A percentile compares a stretch with the other conserved stretches of the same genome.
Evolutionary conservation across 2,888 invertebrate species (phyloP).

Genomic region (Horisme vitalbata): DNA sequence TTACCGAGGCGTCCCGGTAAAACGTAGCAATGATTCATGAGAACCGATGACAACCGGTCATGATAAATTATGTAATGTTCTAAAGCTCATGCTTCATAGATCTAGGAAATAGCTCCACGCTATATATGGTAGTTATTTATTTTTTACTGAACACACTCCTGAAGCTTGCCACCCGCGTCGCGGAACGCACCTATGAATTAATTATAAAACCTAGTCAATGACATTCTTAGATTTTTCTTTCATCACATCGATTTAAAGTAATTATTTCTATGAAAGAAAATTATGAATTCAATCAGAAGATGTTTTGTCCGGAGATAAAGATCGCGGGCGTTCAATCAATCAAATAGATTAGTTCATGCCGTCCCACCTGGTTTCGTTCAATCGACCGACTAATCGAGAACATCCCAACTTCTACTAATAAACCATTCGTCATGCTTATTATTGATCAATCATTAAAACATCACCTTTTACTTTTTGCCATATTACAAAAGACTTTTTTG

Average conservation of each 20-base stretch:
- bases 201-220: conserved; percentile 28
- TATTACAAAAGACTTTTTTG: not conserved
- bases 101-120: conserved; percentile 25
- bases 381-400: conserved; percentile 49
- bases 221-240: conserved; percentile 29
- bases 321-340: conserved; percentile 56
- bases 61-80: conserved; percentile 26
- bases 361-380: conserved; percentile 53
- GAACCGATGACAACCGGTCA: conserved; percentile 21
- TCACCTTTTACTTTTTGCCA: conserved; percentile 18
- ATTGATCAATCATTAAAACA: conserved; percentile 33
- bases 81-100: conserved; percentile 14
- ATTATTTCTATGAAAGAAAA: conserved; percentile 47
- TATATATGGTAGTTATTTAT: conserved; percentile 25
- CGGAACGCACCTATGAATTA: conserved; percentile 25
- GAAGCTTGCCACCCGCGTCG: conserved; percentile 34
- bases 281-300: conserved; percentile 53
- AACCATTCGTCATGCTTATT: conserved; percentile 36
- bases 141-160: conserved; percentile 26
- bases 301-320: conserved; percentile 57
- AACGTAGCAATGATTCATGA: conserved; percentile 40
- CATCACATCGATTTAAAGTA: conserved; percentile 33
- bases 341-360: conserved; percentile 43
- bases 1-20: conserved; percentile 47
- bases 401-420: conserved; percentile 37